phyloP scores from a whole-genome alignment of 2,888 invertebrate species.

The Philopedon plagiatum region DNA sequence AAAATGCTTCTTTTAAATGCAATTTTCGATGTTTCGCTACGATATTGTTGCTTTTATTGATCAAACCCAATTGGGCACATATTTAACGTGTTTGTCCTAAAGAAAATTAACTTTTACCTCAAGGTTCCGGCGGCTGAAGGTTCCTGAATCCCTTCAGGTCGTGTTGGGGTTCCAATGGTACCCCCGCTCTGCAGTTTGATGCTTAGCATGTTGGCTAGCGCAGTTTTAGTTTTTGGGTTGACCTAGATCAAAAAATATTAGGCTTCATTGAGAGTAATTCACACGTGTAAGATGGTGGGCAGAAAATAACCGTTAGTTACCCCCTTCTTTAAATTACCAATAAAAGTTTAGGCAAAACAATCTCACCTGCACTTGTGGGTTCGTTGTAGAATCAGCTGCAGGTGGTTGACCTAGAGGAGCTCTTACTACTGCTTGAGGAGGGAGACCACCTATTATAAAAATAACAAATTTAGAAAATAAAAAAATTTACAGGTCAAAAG shows the following conservation, averaged over 20 bases:
- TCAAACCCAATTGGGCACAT: too few species aligned
- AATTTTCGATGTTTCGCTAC: too few species aligned
- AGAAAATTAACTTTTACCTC: slow-evolving; percentile 62
- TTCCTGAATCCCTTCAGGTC: slow-evolving; percentile 58
- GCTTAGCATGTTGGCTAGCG: slow-evolving; percentile 94
- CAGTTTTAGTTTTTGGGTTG: slow-evolving; percentile 93
- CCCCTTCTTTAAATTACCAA: background rate
- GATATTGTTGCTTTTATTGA: too few species aligned
- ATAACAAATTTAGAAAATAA: too few species aligned
- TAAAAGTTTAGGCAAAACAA: background rate
- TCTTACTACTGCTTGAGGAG: slow-evolving; percentile 37
- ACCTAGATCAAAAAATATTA: slow-evolving; percentile 67
- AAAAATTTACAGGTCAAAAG: background rate
- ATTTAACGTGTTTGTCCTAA: too few species aligned
- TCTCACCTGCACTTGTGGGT: slow-evolving; percentile 69
- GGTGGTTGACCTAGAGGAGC: slow-evolving; percentile 55
- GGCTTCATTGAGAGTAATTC: too few species aligned
- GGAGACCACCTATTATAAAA: slow-evolving; percentile 21
- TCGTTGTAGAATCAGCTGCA: slow-evolving; percentile 58
- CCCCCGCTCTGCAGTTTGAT: slow-evolving; percentile 79
- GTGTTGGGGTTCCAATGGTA: slow-evolving; percentile 72
- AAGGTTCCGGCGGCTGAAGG: slow-evolving; percentile 80
- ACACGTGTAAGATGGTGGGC: too few species aligned
- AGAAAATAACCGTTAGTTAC: too few species aligned
- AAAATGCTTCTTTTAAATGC: too few species aligned